These are phyloP conservation scores for Micrasema minimum DNA, from an alignment of 1,140 invertebrate species.

Conservation along the genomic window DNA sequence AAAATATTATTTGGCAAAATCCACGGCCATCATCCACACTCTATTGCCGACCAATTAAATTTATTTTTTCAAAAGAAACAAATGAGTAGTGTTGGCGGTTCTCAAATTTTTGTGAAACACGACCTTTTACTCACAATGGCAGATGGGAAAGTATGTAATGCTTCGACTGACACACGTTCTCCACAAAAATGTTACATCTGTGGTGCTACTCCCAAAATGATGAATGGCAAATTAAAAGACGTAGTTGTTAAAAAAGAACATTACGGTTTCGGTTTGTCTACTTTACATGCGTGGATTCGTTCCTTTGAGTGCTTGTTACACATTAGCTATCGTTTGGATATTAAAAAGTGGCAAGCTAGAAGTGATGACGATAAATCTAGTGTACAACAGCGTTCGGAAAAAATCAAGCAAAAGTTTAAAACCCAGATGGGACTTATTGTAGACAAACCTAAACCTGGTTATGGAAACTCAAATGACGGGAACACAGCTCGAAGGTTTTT, in stretches of 20 bases:
- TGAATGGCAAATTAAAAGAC: conserved; percentile 55
- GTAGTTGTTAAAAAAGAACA: conserved; percentile 48
- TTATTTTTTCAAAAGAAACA: conserved; percentile 2
- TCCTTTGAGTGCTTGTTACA: conserved; percentile 59
- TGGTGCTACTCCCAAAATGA: conserved; percentile 55
- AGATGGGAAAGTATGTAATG: conserved; percentile 59
- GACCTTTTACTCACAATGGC: background rate
- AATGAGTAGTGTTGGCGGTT: background rate
- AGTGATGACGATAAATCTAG: conserved; percentile 29
- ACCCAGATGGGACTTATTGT: conserved; percentile 55
- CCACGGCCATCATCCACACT: background rate
- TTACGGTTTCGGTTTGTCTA: conserved; percentile 56
- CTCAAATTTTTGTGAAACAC: background rate
- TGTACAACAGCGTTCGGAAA: conserved; percentile 59
- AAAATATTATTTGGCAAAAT: conserved; percentile 21
- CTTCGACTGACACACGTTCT: conserved; percentile 57
- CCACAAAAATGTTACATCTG: conserved; percentile 58
- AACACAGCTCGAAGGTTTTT: conserved; percentile 60
- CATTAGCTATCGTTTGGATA: conserved; percentile 56
- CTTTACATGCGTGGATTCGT: conserved; percentile 58
- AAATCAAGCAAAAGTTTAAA: conserved; percentile 58
- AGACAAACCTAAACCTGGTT: conserved; percentile 57
- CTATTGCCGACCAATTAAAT: conserved; percentile 13
- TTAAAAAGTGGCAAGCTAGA: conserved; percentile 43
- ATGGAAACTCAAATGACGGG: conserved; percentile 60